A percentile compares a stretch with the other conserved stretches of the same genome.
Conservation (phyloP, 1,140 invertebrate species). For the Lasaia peninsularis region DNA sequence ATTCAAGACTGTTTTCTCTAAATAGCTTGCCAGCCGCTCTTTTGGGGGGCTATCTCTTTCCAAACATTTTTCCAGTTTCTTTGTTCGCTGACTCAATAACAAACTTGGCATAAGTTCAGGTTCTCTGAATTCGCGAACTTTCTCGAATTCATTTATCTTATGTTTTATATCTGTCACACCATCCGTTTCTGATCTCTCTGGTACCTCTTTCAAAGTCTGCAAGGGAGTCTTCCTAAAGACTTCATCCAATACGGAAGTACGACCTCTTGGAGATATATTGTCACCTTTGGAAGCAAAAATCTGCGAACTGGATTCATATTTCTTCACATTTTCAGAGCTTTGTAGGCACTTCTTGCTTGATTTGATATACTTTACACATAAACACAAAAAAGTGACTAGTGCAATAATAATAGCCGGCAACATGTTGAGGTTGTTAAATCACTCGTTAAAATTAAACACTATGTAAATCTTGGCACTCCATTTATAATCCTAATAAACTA, state of each 20-base stretch:
- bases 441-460: conserved; percentile 6
- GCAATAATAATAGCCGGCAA: conserved; percentile 10
- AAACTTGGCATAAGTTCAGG: conserved; percentile 29
- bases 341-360: not conserved
- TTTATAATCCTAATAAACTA: conserved; percentile 11
- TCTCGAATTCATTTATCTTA: not conserved
- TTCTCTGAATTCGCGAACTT: not conserved
- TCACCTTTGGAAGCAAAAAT: not conserved
- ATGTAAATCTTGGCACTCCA: conserved; percentile 11
- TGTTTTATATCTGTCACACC: not conserved
- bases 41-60: conserved; percentile 65
- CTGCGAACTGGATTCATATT: not conserved
- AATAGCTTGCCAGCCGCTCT: conserved; percentile 59
- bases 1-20: conserved; percentile 67
- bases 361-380: not conserved
- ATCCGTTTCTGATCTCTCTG: conserved; percentile 1
- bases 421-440: conserved; percentile 8
- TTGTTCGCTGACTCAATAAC: conserved; percentile 37
- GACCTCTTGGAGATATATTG: not conserved
- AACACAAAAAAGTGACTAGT: conserved; percentile 3
- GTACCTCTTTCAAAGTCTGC: conserved; percentile 1
- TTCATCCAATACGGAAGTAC: not conserved
- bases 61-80: conserved; percentile 27
- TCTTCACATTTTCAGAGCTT: not conserved
- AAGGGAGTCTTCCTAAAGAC: not conserved